A percentile compares a stretch with the other conserved stretches of the same genome.
Evolutionary conservation across 2,797 vertebrate species (phyloP).

Genomic region (Peromyscus attwateri): DNA sequence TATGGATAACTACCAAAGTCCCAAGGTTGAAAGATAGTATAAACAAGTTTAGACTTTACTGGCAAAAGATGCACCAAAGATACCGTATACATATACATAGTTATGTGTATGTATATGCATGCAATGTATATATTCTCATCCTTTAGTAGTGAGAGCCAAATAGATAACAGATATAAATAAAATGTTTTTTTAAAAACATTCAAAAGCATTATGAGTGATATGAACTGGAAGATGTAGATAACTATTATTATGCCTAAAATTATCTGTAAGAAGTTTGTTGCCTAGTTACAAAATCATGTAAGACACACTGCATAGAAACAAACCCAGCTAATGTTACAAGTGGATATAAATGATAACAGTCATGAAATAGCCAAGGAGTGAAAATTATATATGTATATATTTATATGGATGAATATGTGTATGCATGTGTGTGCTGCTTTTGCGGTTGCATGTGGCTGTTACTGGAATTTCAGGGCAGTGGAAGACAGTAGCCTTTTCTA

Average conservation of each 20-base stretch:
- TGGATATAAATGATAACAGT: background rate
- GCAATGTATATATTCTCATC: background rate
- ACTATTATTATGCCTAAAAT: background rate
- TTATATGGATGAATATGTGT: too few species aligned
- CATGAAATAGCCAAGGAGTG: background rate
- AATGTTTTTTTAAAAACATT: background rate
- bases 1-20: background rate
- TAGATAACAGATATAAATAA: constrained; percentile 45
- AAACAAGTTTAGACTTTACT: background rate
- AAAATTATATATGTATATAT: background rate
- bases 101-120: too few species aligned
- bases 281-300: background rate
- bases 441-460: background rate
- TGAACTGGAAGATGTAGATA: background rate
- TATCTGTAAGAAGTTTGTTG: constrained; percentile 29
- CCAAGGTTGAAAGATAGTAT: background rate
- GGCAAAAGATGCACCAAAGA: background rate
- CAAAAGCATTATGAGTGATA: background rate
- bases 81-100: background rate
- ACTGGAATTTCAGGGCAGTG: background rate
- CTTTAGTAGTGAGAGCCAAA: background rate
- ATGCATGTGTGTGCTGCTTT: background rate
- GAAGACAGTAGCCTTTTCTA: background rate
- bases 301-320: background rate
- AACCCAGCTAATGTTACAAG: background rate